Percentiles rank a stretch among this genome's conserved stretches.
These are phyloP conservation scores for Diadophis punctatus DNA, from an alignment of 2,113 vertebrate species.

Conservation along the genomic window DNA sequence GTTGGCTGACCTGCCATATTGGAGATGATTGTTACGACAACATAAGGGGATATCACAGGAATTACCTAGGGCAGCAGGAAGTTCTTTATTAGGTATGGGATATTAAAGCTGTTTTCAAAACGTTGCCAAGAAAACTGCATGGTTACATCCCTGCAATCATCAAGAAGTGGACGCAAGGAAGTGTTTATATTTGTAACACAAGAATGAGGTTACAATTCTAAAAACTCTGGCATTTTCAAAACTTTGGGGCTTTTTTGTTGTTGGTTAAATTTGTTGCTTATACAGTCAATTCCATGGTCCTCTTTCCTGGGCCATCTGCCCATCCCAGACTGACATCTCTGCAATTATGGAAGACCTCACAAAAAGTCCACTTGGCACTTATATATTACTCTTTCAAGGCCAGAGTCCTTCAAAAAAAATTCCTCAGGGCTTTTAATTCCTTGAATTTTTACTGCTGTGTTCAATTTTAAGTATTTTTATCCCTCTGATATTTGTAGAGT, in stretches of 20 bases:
- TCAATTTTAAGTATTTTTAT: not conserved
- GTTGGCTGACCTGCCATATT: constrained; percentile 7
- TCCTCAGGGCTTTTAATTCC: not conserved
- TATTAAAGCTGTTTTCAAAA: not conserved
- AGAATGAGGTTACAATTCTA: not conserved
- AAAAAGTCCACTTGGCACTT: not conserved
- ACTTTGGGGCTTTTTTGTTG: not conserved
- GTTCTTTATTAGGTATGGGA: not conserved
- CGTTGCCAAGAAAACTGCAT: not conserved
- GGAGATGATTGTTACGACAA: not conserved
- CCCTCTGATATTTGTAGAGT: not conserved
- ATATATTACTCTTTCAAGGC: not conserved
- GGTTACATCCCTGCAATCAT: not conserved
- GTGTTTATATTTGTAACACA: not conserved
- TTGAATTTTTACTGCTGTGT: not conserved
- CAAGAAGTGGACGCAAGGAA: not conserved
- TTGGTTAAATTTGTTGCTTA: not conserved
- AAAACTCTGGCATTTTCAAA: not conserved
- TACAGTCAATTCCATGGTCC: not conserved
- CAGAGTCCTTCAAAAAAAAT: not conserved
- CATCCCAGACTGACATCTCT: not conserved
- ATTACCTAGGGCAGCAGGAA: not conserved
- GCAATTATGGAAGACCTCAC: not conserved
- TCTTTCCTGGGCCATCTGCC: not conserved
- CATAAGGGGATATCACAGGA: not conserved